A percentile compares a stretch with the other conserved stretches of the same genome.
phyloP scores from a whole-genome alignment of 2,888 invertebrate species.

The Microctonus hyperodae region DNA sequence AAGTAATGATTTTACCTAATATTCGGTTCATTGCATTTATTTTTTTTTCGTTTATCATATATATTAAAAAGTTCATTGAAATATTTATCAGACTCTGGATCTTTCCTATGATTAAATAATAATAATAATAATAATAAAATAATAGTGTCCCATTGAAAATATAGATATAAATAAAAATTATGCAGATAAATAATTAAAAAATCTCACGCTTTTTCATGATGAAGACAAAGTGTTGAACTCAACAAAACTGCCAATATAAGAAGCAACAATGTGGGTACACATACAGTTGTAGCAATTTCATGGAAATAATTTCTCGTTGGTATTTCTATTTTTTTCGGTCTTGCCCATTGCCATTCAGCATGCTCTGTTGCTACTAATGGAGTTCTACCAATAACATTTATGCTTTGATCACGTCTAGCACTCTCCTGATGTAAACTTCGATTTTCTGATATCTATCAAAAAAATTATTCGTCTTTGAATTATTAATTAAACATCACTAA shows the following conservation, averaged over 20 bases:
- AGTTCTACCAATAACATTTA: constrained; percentile 56
- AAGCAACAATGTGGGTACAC: constrained; percentile 74
- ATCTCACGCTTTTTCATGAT: constrained; percentile 80
- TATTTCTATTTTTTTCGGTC: constrained; percentile 68
- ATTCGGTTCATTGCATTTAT: constrained; percentile 22
- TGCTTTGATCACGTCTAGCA: constrained; percentile 55
- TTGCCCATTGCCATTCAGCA: constrained; percentile 69
- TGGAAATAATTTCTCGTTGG: constrained; percentile 75
- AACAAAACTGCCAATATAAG: constrained; percentile 72
- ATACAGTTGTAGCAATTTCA: constrained; percentile 74
- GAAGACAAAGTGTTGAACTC: constrained; percentile 77
- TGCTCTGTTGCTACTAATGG: constrained; percentile 55
- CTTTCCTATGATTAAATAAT: constrained; percentile 47
- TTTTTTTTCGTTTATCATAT: constrained; percentile 33
- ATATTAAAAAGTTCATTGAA: constrained; percentile 58
- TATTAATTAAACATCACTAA: too few species aligned
- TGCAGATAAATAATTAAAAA: not conserved
- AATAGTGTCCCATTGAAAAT: constrained; percentile 9
- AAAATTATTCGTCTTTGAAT: too few species aligned
- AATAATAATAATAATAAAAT: constrained; percentile 18
- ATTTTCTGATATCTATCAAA: constrained; percentile 53
- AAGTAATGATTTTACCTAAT: constrained; percentile 10
- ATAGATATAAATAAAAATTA: not conserved
- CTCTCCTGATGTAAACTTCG: constrained; percentile 50
- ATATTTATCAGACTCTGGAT: constrained; percentile 55